Evolutionary conservation across 2,888 invertebrate species (phyloP).

Genomic region (Cataglyphis altisquamis): DNA sequence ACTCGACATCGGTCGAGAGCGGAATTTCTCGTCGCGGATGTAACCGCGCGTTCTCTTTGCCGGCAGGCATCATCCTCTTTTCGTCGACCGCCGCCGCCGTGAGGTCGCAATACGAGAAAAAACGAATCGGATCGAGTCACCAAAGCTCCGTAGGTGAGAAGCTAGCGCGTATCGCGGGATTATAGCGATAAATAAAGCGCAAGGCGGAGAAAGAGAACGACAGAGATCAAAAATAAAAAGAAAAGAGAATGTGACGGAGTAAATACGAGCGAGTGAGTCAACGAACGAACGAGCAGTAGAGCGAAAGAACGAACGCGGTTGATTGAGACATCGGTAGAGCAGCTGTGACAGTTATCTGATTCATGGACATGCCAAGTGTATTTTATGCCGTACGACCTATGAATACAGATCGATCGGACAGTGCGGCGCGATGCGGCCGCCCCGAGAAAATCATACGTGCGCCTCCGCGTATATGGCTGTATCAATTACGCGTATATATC

Average conservation of each 20-base stretch:
- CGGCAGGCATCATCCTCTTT: neutral
- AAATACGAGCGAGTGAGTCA: slow-evolving; percentile 53
- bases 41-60: slow-evolving; percentile 16
- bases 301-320: slow-evolving; percentile 73
- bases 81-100: slow-evolving; percentile 19
- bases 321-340: slow-evolving; percentile 85
- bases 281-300: slow-evolving; percentile 63
- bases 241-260: slow-evolving; percentile 9
- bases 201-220: slow-evolving; percentile 16
- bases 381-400: slow-evolving; percentile 86
- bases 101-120: slow-evolving; percentile 19
- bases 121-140: slow-evolving; percentile 17
- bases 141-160: slow-evolving; percentile 52
- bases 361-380: slow-evolving; percentile 86
- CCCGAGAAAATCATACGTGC: slow-evolving; percentile 81
- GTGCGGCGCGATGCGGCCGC: slow-evolving; percentile 65
- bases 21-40: slow-evolving; percentile 14
- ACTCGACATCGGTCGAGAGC: neutral
- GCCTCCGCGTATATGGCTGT: slow-evolving; percentile 73
- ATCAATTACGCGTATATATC: slow-evolving; percentile 76
- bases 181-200: slow-evolving; percentile 72
- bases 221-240: slow-evolving; percentile 38
- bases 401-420: slow-evolving; percentile 85
- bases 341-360: slow-evolving; percentile 86
- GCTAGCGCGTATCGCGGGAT: slow-evolving; percentile 67